phyloP scores from a whole-genome alignment of 1,140 invertebrate species.

The Drosophila kanapiae region DNA sequence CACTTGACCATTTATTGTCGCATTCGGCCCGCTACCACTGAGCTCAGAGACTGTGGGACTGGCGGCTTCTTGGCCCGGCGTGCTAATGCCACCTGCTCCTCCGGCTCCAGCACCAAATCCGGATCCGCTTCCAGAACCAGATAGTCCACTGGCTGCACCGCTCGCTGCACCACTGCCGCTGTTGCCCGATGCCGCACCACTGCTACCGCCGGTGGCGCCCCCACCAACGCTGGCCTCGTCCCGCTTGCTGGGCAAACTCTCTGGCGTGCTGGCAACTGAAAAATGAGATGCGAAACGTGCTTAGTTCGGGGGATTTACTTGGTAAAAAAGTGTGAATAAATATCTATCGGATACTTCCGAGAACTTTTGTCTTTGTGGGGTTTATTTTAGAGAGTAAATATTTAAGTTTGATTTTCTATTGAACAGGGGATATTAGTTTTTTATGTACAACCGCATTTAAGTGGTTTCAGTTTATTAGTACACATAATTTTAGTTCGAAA shows the following conservation, averaged over 20 bases:
- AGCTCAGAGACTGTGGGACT: conserved; percentile 61
- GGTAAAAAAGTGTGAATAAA: conserved; percentile 8
- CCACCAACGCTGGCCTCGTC: conserved; percentile 69
- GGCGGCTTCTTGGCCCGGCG: conserved; percentile 56
- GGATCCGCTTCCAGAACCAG: conserved; percentile 33
- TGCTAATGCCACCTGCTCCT: conserved; percentile 30
- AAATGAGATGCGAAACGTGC: conserved; percentile 27
- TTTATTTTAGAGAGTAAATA: neutral
- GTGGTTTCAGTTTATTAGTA: neutral
- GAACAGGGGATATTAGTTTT: neutral
- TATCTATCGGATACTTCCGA: neutral
- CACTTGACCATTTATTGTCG: conserved; percentile 87
- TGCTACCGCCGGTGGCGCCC: conserved; percentile 42
- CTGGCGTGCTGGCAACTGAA: conserved; percentile 88
- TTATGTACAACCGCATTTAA: neutral
- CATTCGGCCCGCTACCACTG: conserved; percentile 54
- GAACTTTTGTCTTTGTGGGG: neutral
- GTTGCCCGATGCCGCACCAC: conserved; percentile 25
- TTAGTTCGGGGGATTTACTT: conserved; percentile 18
- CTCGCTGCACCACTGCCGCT: conserved; percentile 31
- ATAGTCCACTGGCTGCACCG: conserved; percentile 37
- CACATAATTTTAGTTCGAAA: neutral
- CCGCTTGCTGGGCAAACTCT: conserved; percentile 86
- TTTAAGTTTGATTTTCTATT: neutral
- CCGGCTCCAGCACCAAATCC: conserved; percentile 28